Evolutionary conservation across 2,113 vertebrate genomes (phyloP).

Genomic region (Conger conger): DNA sequence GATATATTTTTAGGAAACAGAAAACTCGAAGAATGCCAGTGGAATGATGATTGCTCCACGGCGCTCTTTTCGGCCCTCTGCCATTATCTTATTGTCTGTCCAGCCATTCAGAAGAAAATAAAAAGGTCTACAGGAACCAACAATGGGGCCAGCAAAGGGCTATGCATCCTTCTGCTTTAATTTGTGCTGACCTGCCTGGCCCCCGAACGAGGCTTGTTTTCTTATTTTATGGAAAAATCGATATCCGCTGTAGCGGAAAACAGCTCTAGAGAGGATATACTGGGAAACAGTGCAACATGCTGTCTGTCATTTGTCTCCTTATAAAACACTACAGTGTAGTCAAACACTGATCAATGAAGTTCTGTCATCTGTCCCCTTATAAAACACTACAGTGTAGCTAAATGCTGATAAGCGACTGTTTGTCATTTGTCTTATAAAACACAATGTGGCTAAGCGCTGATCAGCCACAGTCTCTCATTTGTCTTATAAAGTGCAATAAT

Average conservation of each 20-base stretch:
- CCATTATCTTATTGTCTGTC: conserved; percentile 1
- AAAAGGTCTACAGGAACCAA: neutral
- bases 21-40: neutral
- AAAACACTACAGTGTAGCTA: neutral
- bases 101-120: neutral
- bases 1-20: neutral
- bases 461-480: neutral
- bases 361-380: neutral
- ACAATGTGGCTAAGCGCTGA: neutral
- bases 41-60: neutral
- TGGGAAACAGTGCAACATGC: neutral
- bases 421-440: neutral
- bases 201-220: neutral
- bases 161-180: neutral
- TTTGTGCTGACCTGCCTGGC: neutral
- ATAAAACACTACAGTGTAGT: neutral
- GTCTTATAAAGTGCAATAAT: neutral
- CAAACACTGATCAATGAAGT: neutral
- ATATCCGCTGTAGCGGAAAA: neutral
- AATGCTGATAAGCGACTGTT: neutral
- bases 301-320: neutral
- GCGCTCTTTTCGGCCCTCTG: neutral
- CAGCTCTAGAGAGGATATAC: neutral
- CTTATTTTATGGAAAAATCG: conserved; percentile 1
- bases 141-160: neutral